These are phyloP conservation scores for Linurgus olivaceus DNA, from an alignment of 2,797 vertebrate genomes.

Conservation along the genomic window DNA sequence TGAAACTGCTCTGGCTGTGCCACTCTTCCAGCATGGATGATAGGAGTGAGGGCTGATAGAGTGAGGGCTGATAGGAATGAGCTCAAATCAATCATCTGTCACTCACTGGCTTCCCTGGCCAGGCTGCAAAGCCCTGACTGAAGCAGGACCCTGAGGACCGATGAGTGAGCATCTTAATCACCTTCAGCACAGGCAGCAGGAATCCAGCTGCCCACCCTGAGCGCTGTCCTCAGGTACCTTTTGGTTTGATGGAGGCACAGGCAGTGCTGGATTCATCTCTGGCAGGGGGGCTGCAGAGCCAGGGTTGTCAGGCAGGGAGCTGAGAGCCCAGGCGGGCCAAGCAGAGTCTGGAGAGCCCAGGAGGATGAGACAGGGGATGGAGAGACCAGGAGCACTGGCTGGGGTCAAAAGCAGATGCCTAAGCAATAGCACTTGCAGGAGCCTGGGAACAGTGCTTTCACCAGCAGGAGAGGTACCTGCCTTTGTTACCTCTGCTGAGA, in stretches of 20 bases:
- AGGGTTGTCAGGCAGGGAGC: background rate
- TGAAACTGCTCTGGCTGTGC: background rate
- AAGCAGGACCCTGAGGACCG: background rate
- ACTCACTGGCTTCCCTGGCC: background rate
- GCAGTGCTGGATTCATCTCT: background rate
- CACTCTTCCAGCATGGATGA: background rate
- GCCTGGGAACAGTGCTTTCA: background rate
- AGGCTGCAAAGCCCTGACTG: background rate
- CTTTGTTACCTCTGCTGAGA: background rate
- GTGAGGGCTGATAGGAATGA: background rate
- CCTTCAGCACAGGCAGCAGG: background rate
- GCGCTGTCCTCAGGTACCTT: background rate
- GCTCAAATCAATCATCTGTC: background rate
- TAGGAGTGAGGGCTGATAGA: background rate
- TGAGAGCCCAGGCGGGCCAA: background rate
- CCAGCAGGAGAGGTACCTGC: background rate
- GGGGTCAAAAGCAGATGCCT: background rate
- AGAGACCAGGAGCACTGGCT: background rate
- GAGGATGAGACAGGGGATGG: background rate
- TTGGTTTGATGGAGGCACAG: background rate
- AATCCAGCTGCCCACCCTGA: background rate
- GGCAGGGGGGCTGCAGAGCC: accelerated
- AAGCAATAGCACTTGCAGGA: background rate
- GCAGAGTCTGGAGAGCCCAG: background rate
- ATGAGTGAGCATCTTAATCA: background rate